Evolutionary conservation across 2,113 vertebrate species (phyloP), one percentile per base, ranked within the genome.

Genomic region (Oreochromis tanganicae): DNA sequence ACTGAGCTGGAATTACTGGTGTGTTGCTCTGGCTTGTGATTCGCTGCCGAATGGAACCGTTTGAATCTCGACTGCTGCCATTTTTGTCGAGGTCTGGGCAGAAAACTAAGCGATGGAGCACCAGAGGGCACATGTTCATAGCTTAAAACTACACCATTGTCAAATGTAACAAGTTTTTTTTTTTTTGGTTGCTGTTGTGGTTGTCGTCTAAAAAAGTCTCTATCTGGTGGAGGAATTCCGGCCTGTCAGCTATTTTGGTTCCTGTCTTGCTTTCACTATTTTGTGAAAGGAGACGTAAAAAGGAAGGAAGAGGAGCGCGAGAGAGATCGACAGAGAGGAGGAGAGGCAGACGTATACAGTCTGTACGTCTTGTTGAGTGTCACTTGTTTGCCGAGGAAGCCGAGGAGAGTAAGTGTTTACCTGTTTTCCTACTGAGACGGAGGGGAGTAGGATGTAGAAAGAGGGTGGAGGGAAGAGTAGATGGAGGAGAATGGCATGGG

Each of bases 191-290:
- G 41, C 41, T 89, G 19, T 86, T 81, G 80, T 78, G 34, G 38
- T 54, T 2, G 5, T 50, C 2, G 14, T 41, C 82, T 48, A 71
- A 86, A 86, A 81, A 34, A 63, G 12, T 84, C 82, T 89, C 3
- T 50, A 38, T 92, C 85, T 83, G 85, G 59, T 84, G 56, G 57
- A 94, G 91, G 88, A 87, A 93, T 95, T 94, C 90, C 82, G 73
- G 83, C 89, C 80, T 84, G 88, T 96, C 93, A 94, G 94, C 94
- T 93, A 85, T 92, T 94, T 92, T 95, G 66, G 91, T 94, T 92
- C 88, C 89, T 92, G 89, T 94, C 78, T 93, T 81, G 92, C 95
- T 96, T 96, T 96, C 95, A 95, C 95, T 96, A 71, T 90, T 96
- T 95, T 95, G 93, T 95, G 94, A 96, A 95, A 94, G 90, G 94